These are phyloP conservation scores for Istiophorus platypterus DNA, from an alignment of 2,113 vertebrate species.

Conservation along the genomic window DNA sequence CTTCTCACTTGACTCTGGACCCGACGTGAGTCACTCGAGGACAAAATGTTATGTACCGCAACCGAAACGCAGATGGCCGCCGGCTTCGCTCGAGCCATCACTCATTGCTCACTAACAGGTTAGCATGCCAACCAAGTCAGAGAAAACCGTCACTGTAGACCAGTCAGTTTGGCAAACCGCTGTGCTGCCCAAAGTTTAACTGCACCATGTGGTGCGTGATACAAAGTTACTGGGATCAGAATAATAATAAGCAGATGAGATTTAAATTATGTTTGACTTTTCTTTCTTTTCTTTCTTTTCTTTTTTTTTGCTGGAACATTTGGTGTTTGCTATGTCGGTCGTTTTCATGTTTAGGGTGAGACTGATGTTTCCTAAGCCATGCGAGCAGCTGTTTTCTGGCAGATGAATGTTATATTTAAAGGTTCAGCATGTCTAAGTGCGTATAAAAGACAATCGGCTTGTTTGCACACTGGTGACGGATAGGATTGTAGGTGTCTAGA, in stretches of 20 bases:
- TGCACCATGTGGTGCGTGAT: conserved; percentile 59
- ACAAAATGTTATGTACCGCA: conserved; percentile 81
- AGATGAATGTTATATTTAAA: conserved; percentile 35
- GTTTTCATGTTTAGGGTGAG: conserved; percentile 9
- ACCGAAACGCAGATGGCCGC: conserved; percentile 82
- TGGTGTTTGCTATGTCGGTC: background rate
- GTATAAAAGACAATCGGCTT: conserved; percentile 25
- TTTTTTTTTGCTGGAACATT: conserved; percentile 22
- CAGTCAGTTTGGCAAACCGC: conserved; percentile 57
- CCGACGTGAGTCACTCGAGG: conserved; percentile 70
- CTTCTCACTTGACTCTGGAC: conserved; percentile 39
- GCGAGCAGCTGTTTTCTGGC: background rate
- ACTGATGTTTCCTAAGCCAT: background rate
- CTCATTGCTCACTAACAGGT: conserved; percentile 80
- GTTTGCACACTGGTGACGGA: background rate
- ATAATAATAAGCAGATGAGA: conserved; percentile 26
- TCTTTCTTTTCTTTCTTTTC: too few species aligned
- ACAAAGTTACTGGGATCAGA: conserved; percentile 27
- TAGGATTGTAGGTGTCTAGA: background rate
- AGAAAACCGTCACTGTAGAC: conserved; percentile 71
- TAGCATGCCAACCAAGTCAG: conserved; percentile 74
- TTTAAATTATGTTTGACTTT: conserved; percentile 8
- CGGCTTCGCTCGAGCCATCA: conserved; percentile 77
- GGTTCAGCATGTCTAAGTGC: background rate
- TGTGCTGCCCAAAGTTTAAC: conserved; percentile 51